These are phyloP conservation scores for Xenopus tropicalis DNA, from an alignment of 2,113 vertebrate genomes.

Conservation along the genomic window UCB_Xtro_10.0 CM004443.2:149146001-149146500, in stretches of 20 bases:
- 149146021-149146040: constrained; percentile 13
- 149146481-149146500: too few species aligned
- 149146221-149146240: constrained; percentile 29
- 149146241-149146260: constrained; percentile 1
- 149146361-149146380: background rate
- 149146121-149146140: constrained; percentile 37
- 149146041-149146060: constrained; percentile 22
- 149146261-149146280: background rate
- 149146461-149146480: too few species aligned
- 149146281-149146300: background rate
- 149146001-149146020: constrained; percentile 28
- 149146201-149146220: constrained; percentile 30
- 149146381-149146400: background rate
- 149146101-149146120: constrained; percentile 32
- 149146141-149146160: constrained; percentile 41
- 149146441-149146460: too few species aligned
- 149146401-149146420: too few species aligned
- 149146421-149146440: too few species aligned
- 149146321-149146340: background rate
- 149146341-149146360: background rate
- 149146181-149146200: constrained; percentile 24
- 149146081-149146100: constrained; percentile 23
- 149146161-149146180: constrained; percentile 29
- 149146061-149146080: constrained; percentile 28
- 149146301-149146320: background rate